Evolutionary conservation across 2,113 vertebrate species (phyloP), one percentile per base, ranked within the genome.

Genomic region (Motacilla tschutschensis): DNA sequence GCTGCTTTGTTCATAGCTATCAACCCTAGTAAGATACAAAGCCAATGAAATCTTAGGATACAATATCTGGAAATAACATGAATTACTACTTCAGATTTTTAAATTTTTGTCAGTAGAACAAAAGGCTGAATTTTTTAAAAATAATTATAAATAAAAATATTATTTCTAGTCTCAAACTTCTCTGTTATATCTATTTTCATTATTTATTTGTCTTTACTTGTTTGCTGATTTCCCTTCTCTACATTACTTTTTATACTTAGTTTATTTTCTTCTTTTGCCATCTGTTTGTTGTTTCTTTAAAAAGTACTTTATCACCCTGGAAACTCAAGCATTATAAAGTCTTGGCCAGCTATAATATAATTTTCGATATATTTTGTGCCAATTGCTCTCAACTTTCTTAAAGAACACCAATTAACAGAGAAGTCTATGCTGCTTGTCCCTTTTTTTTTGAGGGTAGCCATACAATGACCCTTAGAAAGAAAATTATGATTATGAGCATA

Each of bases 401-500:
- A 65, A 85, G 41, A 89, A 38, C 33, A 48, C 14, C 21, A 76
- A 36, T 79, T 84, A 91, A 53, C 10, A 79, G 38, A 64, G 14
- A 91, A 48, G 15, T 51, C 12, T 82, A 22, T 72, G 36, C 13
- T 75, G 14, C 64, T 83, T 63, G 40, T 82, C 57, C 70, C 24
- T 24, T 75, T 90, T 26, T 83, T 87, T 86, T 70, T 66, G 62
- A 85, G 47, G 17, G 31, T 55, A 65, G 21, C 6, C 7, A 48
- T 67, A 70, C 1, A 31, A 31, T n/a, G 48, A 91, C 69, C 44
- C 73, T 85, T 50, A 74, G 48, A 15, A 83, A 92, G 48, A 85
- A 66, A 79, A 80, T 55, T 1, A 55, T 60, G 31, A 75, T 77
- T 71, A 80, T 53, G 33, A 87, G 35, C 80, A 83, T 91, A 88